Conservation (phyloP, 2,888 invertebrate genomes). For the Calameuta filiformis region DNA sequence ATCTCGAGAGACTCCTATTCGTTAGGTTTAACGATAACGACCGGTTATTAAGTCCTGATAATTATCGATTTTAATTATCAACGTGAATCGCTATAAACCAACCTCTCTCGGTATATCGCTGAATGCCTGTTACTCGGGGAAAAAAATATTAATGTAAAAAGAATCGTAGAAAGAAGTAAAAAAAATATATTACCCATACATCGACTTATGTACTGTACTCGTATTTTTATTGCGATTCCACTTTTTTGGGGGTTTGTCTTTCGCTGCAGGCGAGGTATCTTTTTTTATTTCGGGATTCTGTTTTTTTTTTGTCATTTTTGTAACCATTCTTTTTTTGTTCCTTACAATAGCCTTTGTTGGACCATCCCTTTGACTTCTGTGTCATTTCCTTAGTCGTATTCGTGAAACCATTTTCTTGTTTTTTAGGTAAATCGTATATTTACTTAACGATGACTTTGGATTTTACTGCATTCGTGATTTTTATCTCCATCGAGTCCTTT, state of each 20-base stretch:
- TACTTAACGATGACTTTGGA: neutral
- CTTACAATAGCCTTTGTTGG: neutral
- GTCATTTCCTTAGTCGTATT: neutral
- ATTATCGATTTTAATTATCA: conserved; percentile 64
- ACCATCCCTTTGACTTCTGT: neutral
- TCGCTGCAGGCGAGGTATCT: too few species aligned
- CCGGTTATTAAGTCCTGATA: conserved; percentile 61
- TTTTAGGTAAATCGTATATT: neutral
- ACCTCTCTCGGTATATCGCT: neutral
- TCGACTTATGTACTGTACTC: neutral
- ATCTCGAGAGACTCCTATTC: conserved; percentile 41
- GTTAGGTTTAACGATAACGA: conserved; percentile 59
- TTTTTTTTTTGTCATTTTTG: neutral
- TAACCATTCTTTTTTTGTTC: neutral
- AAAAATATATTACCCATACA: neutral
- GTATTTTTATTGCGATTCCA: neutral
- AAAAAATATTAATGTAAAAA: neutral
- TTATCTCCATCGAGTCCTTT: neutral
- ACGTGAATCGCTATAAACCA: conserved; percentile 37
- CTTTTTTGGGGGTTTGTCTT: too few species aligned
- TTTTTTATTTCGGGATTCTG: neutral
- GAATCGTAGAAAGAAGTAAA: neutral
- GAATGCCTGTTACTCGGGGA: conserved; percentile 4
- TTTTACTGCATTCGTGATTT: neutral
- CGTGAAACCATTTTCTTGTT: neutral